A percentile compares a stretch with the other conserved stretches of the same genome.
These are phyloP conservation scores for Hormaphis cornu DNA, from an alignment of 1,140 invertebrate species.

Conservation along the genomic window DNA sequence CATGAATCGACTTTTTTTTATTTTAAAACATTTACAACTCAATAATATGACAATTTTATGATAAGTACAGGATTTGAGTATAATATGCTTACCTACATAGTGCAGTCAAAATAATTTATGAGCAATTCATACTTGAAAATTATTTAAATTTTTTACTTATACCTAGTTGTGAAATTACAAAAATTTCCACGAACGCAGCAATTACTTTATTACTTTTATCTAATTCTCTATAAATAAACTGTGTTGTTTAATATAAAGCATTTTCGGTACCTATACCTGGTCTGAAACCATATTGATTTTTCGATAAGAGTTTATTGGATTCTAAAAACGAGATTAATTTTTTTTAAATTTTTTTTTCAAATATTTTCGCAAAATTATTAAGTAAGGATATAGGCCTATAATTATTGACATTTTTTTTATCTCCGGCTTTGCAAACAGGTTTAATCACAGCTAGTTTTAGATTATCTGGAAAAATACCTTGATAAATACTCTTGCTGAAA, in stretches of 20 bases:
- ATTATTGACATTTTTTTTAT: conserved; percentile 31
- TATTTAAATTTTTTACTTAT: no score
- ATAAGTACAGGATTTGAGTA: no score
- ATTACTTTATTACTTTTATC: conserved; percentile 9
- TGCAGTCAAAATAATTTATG: no score
- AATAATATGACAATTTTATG: no score
- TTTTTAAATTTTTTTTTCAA: conserved; percentile 35
- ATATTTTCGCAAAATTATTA: conserved; percentile 34
- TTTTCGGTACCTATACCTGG: neutral
- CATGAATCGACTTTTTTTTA: no score
- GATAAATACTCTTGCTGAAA: conserved; percentile 31
- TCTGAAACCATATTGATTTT: conserved; percentile 23
- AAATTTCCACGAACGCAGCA: neutral
- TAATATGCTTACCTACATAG: no score
- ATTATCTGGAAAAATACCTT: conserved; percentile 32
- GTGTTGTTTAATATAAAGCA: neutral
- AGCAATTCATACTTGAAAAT: no score
- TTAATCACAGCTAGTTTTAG: conserved; percentile 36
- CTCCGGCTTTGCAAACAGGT: conserved; percentile 35
- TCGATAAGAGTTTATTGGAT: conserved; percentile 9
- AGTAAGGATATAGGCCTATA: conserved; percentile 38
- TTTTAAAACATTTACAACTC: no score
- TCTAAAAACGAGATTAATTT: conserved; percentile 24
- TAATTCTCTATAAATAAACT: neutral
- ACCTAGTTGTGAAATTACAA: no score